A percentile compares a stretch with the other conserved stretches of the same genome.
Evolutionary conservation across 1,140 invertebrate genomes (phyloP).

Genomic region (Drosophila persimilis): DNA sequence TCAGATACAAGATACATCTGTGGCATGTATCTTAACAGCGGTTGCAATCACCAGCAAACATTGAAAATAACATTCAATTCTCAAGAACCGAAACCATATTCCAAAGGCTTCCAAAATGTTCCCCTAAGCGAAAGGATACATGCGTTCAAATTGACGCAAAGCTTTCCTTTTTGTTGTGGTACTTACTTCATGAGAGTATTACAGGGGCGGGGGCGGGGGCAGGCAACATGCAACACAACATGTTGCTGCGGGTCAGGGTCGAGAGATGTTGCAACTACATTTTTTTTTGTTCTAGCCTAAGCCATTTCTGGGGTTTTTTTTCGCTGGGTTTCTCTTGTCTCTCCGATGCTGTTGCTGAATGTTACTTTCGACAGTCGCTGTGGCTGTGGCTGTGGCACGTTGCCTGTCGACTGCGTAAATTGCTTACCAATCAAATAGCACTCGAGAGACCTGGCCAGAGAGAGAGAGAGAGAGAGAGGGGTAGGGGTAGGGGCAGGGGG

Average conservation of each 20-base stretch:
- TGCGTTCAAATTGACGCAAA: too few species aligned
- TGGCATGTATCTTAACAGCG: too few species aligned
- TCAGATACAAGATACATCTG: too few species aligned
- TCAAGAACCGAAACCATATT: too few species aligned
- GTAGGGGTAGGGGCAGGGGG: slow-evolving; percentile 14
- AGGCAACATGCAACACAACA: slow-evolving; percentile 71
- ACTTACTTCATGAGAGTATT: not conserved
- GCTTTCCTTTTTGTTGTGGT: too few species aligned
- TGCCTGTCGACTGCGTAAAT: slow-evolving; percentile 59
- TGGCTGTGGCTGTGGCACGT: slow-evolving; percentile 20
- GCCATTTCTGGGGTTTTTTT: slow-evolving; percentile 3
- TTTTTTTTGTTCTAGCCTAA: not conserved
- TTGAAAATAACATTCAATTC: too few species aligned
- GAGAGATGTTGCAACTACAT: slow-evolving; percentile 13
- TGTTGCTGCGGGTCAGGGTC: slow-evolving; percentile 74
- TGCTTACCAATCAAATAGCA: slow-evolving; percentile 74
- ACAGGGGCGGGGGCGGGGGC: not conserved
- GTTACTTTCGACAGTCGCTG: slow-evolving; percentile 1
- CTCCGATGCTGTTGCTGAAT: slow-evolving; percentile 2
- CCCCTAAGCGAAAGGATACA: too few species aligned
- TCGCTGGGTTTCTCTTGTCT: slow-evolving; percentile 3
- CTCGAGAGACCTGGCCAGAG: slow-evolving; percentile 34
- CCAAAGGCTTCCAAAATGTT: too few species aligned
- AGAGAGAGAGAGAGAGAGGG: slow-evolving; percentile 50
- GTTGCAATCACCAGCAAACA: too few species aligned